phyloP scores from a whole-genome alignment of 2,113 vertebrate genomes.

The Vimba vimba region DNA sequence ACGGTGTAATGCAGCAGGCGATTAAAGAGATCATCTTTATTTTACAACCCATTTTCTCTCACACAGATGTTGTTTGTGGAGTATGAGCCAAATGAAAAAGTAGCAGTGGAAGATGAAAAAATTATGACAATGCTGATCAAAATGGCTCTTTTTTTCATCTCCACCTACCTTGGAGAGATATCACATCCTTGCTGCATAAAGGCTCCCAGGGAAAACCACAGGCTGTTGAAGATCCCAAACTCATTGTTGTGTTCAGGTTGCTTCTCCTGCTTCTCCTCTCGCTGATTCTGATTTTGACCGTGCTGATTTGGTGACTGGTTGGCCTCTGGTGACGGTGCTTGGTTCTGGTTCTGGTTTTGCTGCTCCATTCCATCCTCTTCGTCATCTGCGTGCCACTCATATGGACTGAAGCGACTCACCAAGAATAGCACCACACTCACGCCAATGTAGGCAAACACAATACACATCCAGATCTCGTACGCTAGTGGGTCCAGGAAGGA shows the following conservation, averaged over 20 bases:
- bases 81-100: not conserved
- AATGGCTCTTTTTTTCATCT: not conserved
- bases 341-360: constrained; percentile 67
- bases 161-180: constrained; percentile 93
- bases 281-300: constrained; percentile 60
- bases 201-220: constrained; percentile 97
- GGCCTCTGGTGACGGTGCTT: constrained; percentile 47
- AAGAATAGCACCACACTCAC: constrained; percentile 98
- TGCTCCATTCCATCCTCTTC: constrained; percentile 86
- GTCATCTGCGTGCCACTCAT: constrained; percentile 93
- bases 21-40: constrained; percentile 20
- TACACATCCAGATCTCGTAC: constrained; percentile 99
- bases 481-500: constrained; percentile 98
- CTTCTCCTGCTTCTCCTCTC: constrained; percentile 76
- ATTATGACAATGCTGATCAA: not conserved
- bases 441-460: constrained; percentile 99
- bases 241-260: constrained; percentile 83
- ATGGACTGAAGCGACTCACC: constrained; percentile 97
- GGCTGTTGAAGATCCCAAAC: constrained; percentile 98
- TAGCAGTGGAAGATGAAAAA: not conserved
- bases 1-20: not conserved
- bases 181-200: constrained; percentile 99
- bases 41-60: constrained; percentile 7
- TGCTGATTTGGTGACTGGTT: constrained; percentile 51
- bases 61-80: constrained; percentile 1